A percentile compares a stretch with the other conserved stretches of the same genome.
phyloP scores from a whole-genome alignment of 2,888 invertebrate species.

The Byasa hedistus region DNA sequence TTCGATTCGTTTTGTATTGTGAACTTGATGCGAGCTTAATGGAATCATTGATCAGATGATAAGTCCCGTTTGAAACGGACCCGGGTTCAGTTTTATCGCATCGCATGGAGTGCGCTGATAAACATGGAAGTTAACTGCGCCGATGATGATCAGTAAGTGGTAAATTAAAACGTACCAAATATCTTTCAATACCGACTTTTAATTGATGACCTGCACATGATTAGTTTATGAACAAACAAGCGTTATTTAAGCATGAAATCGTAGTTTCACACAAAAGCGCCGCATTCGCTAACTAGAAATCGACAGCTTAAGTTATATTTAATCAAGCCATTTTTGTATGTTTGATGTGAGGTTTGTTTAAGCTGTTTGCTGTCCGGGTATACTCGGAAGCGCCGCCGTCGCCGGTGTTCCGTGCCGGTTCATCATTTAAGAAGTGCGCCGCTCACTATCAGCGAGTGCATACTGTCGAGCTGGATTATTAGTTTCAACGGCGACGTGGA shows the following conservation, averaged over 20 bases:
- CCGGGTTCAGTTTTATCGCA: no score
- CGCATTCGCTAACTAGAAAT: conserved; percentile 15
- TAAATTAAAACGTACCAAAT: conserved; percentile 9
- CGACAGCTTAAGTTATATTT: conserved; percentile 14
- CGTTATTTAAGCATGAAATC: conserved; percentile 33
- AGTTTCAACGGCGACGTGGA: conserved; percentile 57
- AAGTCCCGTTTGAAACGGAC: no score
- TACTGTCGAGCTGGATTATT: conserved; percentile 58
- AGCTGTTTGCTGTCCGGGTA: conserved; percentile 15
- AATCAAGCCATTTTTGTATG: not conserved
- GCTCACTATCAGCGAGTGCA: conserved; percentile 48
- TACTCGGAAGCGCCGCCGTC: conserved; percentile 12
- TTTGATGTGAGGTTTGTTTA: conserved; percentile 19
- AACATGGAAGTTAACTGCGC: conserved; percentile 5
- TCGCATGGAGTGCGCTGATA: not conserved
- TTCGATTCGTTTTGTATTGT: no score
- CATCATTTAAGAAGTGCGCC: conserved; percentile 35
- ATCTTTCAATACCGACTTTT: conserved; percentile 25
- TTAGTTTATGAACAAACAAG: conserved; percentile 33
- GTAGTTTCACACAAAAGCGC: conserved; percentile 31
- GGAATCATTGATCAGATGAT: no score
- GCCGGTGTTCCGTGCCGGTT: no score
- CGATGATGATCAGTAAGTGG: conserved; percentile 1
- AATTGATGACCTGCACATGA: conserved; percentile 35
- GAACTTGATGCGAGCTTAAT: no score